Evolutionary conservation across 2,888 invertebrate genomes (phyloP), one percentile per base, ranked within the genome.

Genomic region (Pegoplata infirma): DNA sequence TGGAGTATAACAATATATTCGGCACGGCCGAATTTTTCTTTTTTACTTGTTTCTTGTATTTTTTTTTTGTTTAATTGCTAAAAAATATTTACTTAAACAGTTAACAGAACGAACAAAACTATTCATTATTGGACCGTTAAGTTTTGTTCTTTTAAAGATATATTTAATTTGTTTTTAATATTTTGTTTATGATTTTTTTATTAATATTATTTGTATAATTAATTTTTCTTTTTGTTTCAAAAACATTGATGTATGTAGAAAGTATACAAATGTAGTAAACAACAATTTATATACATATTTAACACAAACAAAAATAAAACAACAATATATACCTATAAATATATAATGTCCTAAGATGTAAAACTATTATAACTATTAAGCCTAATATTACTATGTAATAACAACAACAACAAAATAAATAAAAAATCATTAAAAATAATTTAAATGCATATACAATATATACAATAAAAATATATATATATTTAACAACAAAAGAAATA

Each of bases 381-480:
- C 36, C n/a, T 79, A 75, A 75, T 75, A 75, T 72, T 75, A 79
- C 71, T 72, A 63, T 79, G 79, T 75, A 79, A 79, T 79, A 75
- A 79, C 55, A 79, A 77, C 51, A 66, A n/a, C 46, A 40, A 40
- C 19, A 32, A 63, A 77, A 63, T 53, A 19, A n/a, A n/a, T n/a
- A n/a, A n/a, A 72, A 61, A 59, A 64, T 67, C 64, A 69, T 58
- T 77, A 73, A 66, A n/a, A 61, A 74, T 21, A 68, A 71, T 61
- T 71, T 47, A 81, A 69, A 72, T 23, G 51, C 58, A 77, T 32
- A 51, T 59, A 69, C 17, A 68, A 69, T 17, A 61, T 69, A 55
- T 21, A 67, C 14, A 61, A 56, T 23, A 72, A 36, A 56, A 53
- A 63, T 69, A 66, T 76, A 68, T 36, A 75, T 72, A 66, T 76